A percentile compares a stretch with the other conserved stretches of the same genome.
Conservation (phyloP, 2,113 vertebrate species). For the Bubo bubo region DNA sequence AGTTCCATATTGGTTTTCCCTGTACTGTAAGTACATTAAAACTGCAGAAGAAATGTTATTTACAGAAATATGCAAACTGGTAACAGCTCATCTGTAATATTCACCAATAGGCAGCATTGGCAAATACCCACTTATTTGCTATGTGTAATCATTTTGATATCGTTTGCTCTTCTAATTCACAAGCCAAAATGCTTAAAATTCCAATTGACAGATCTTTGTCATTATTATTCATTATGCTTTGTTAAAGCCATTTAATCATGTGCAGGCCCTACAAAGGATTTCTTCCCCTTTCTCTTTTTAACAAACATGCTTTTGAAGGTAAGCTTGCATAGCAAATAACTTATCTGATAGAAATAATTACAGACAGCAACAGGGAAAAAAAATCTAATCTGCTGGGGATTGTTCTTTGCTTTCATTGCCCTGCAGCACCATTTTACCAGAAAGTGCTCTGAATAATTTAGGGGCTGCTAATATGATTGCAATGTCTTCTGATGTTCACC, state of each 20-base stretch:
- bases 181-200: constrained; percentile 50
- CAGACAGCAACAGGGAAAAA: not conserved
- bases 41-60: not conserved
- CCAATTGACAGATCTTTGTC: constrained; percentile 23
- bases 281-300: constrained; percentile 59
- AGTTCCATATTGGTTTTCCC: not conserved
- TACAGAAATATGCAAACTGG: not conserved
- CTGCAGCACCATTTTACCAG: constrained; percentile 30
- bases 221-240: constrained; percentile 64
- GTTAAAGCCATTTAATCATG: constrained; percentile 59
- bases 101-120: not conserved
- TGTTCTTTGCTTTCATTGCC: constrained; percentile 43
- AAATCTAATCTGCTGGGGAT: constrained; percentile 44
- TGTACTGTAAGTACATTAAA: not conserved
- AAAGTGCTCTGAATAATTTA: constrained; percentile 59
- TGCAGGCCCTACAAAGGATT: constrained; percentile 59
- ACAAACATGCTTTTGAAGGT: constrained; percentile 69
- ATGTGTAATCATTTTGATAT: not conserved
- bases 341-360: constrained; percentile 67
- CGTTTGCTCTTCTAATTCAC: not conserved
- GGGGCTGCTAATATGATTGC: constrained; percentile 27
- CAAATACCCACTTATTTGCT: not conserved
- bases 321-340: constrained; percentile 66
- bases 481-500: not conserved
- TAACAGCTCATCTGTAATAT: not conserved